These are phyloP conservation scores for Mohoua ochrocephala DNA, from an alignment of 2,113 vertebrate species.

Conservation along the genomic window DNA sequence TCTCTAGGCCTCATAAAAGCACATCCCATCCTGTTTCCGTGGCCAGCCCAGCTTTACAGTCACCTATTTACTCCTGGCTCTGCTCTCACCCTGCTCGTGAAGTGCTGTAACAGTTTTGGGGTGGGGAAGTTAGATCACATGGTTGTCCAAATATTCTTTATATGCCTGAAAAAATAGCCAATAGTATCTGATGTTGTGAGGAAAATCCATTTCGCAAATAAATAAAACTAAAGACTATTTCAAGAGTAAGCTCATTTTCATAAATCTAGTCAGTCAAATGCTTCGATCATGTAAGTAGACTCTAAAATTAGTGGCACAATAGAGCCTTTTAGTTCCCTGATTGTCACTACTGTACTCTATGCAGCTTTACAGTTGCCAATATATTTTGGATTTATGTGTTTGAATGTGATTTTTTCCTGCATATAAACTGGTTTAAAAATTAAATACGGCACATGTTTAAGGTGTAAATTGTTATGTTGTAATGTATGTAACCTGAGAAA, in stretches of 20 bases:
- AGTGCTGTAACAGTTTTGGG: background rate
- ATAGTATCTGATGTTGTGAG: background rate
- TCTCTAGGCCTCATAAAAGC: background rate
- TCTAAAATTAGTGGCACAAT: background rate
- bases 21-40: background rate
- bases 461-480: background rate
- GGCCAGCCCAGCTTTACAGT: background rate
- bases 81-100: background rate
- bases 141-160: background rate
- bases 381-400: background rate
- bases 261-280: background rate
- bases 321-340: background rate
- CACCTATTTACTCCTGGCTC: background rate
- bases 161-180: background rate
- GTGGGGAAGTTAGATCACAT: background rate
- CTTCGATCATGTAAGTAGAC: background rate
- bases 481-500: background rate
- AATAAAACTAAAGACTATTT: background rate
- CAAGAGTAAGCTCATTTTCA: background rate
- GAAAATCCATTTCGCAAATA: background rate
- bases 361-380: background rate
- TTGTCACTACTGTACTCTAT: background rate
- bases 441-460: fast-evolving
- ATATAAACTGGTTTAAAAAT: background rate
- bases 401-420: background rate